These are phyloP conservation scores for Nebria salina DNA, from an alignment of 2,888 invertebrate genomes.

Conservation along the genomic window DNA sequence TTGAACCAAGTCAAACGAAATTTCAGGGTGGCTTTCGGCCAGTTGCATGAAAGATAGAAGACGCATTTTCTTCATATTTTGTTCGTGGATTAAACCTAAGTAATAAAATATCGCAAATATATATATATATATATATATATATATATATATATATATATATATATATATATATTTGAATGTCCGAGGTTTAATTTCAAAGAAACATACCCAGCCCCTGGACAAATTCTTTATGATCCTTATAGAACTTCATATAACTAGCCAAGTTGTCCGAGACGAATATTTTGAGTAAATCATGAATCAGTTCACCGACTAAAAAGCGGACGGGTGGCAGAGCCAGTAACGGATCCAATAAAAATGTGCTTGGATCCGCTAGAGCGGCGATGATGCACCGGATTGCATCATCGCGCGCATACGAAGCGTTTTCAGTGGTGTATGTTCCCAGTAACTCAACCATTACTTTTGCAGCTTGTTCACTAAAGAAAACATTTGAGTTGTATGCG, in stretches of 20 bases:
- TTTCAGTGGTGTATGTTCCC: slow-evolving; percentile 96
- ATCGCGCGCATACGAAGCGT: slow-evolving; percentile 95
- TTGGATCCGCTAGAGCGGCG: slow-evolving; percentile 94
- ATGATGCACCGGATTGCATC: slow-evolving; percentile 97
- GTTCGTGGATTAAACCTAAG: slow-evolving; percentile 87
- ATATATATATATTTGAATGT: background rate
- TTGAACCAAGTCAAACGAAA: slow-evolving; percentile 89
- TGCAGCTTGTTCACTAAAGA: slow-evolving; percentile 83
- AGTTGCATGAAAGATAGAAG: slow-evolving; percentile 97
- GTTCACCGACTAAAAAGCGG: slow-evolving; percentile 91
- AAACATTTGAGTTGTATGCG: no score
- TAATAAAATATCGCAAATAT: background rate
- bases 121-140: no score
- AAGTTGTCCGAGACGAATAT: slow-evolving; percentile 96
- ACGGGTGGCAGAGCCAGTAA: slow-evolving; percentile 93
- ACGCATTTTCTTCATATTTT: slow-evolving; percentile 97
- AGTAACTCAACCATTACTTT: slow-evolving; percentile 97
- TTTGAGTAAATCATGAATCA: slow-evolving; percentile 91
- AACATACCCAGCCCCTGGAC: slow-evolving; percentile 69
- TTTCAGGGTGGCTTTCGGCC: slow-evolving; percentile 92
- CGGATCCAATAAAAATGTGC: slow-evolving; percentile 94
- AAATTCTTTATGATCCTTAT: slow-evolving; percentile 91
- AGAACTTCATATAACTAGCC: slow-evolving; percentile 91
- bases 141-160: no score
- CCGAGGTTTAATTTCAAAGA: slow-evolving; percentile 5